Evolutionary conservation across 2,113 vertebrate genomes (phyloP).

Genomic region (Rhegmatorhina hoffmannsi): DNA sequence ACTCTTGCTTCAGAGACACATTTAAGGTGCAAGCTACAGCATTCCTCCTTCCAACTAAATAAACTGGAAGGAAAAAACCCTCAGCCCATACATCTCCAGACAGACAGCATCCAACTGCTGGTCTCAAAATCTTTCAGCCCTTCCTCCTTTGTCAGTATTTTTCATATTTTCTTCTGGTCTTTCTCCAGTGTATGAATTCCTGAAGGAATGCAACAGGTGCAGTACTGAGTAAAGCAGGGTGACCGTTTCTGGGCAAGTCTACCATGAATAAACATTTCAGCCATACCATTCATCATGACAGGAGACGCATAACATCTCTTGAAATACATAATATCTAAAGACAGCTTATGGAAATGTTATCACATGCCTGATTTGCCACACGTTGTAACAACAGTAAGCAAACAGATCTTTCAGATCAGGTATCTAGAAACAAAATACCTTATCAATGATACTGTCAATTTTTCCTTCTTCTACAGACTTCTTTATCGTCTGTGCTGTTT

Average conservation of each 20-base stretch:
- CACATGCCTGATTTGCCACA: background rate
- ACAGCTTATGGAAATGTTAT: background rate
- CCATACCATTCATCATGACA: background rate
- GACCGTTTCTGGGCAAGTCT: background rate
- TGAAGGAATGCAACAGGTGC: background rate
- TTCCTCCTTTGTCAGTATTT: background rate
- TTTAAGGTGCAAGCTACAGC: background rate
- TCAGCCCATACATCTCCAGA: background rate
- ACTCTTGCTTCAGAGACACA: background rate
- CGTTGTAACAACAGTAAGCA: background rate
- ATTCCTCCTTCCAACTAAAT: background rate
- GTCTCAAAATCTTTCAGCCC: background rate
- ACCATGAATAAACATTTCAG: background rate
- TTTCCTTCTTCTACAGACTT: conserved; percentile 96
- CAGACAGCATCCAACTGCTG: background rate
- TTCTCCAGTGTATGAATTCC: background rate
- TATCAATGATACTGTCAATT: conserved; percentile 95
- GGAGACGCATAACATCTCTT: background rate
- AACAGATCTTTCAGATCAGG: background rate
- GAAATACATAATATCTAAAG: background rate
- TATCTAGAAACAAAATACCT: conserved; percentile 76
- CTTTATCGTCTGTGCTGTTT: conserved; percentile 93
- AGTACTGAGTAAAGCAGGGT: background rate
- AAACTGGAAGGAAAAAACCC: background rate
- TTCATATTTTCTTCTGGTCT: background rate